phyloP scores from a whole-genome alignment of 2,888 invertebrate species.

The Latheticus oryzae region DNA sequence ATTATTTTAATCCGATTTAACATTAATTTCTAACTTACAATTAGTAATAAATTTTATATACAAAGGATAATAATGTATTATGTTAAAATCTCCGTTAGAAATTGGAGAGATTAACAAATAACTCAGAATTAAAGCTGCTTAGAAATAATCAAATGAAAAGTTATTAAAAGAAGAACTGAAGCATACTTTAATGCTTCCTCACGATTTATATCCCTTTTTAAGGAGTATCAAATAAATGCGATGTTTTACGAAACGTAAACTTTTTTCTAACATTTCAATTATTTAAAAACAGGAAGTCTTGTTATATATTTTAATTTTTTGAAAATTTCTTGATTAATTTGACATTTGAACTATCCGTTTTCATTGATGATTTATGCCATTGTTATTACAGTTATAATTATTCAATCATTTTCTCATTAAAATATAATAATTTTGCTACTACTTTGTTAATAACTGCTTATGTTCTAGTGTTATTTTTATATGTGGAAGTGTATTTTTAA shows the following conservation, averaged over 20 bases:
- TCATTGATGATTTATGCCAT: conserved; percentile 43
- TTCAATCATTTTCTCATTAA: conserved; percentile 22
- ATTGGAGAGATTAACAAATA: conserved; percentile 21
- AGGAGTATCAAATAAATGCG: conserved; percentile 2
- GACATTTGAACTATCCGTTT: conserved; percentile 46
- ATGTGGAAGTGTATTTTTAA: conserved; percentile 6
- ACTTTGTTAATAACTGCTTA: not conserved
- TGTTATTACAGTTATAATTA: conserved; percentile 39
- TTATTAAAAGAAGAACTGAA: conserved; percentile 16
- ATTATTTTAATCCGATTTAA: conserved; percentile 7
- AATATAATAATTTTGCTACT: not conserved
- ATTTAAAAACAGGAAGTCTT: conserved; percentile 46
- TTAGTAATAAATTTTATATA: conserved; percentile 9
- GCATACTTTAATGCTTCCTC: conserved; percentile 26
- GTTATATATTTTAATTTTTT: conserved; percentile 39
- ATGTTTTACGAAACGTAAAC: too few relatives aligned
- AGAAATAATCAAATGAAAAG: conserved; percentile 11
- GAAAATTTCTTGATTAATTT: conserved; percentile 41
- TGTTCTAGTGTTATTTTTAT: conserved; percentile 8
- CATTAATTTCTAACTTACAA: conserved; percentile 3
- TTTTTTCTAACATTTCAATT: conserved; percentile 19
- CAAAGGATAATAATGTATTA: conserved; percentile 2
- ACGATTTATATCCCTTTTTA: conserved; percentile 30
- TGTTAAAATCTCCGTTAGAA: not conserved
- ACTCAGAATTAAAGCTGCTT: conserved; percentile 22